A percentile compares a stretch with the other conserved stretches of the same genome.
These are phyloP conservation scores for Actinopyga echinites DNA, from an alignment of 53 echinoderm and acorn worm genomes.

Conservation along the genomic window DNA sequence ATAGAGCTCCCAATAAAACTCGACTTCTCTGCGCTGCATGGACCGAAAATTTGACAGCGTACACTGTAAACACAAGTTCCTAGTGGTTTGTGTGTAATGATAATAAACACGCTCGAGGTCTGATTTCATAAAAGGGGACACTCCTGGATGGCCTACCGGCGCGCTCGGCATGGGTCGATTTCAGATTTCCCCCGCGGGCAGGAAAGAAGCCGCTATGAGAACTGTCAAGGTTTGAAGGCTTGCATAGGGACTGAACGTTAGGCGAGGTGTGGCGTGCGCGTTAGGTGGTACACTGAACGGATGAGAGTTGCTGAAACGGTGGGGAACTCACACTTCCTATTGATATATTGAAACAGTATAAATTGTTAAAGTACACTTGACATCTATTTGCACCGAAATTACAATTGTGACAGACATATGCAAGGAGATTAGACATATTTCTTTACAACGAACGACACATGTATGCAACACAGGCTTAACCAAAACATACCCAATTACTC, in stretches of 20 bases:
- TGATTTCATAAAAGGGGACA: slow-evolving; percentile 41
- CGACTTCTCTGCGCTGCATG: background rate
- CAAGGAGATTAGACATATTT: too few relatives aligned
- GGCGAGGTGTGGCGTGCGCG: background rate
- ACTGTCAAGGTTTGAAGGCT: slow-evolving; percentile 19
- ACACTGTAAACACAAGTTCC: slow-evolving; percentile 38
- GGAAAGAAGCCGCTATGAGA: slow-evolving; percentile 27
- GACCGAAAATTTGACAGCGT: background rate
- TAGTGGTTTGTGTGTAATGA: slow-evolving; percentile 38
- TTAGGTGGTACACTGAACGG: slow-evolving; percentile 18
- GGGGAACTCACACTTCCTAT: slow-evolving; percentile 39
- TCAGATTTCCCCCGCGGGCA: slow-evolving; percentile 39
- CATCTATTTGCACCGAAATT: too few relatives aligned
- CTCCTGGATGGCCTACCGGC: slow-evolving; percentile 45
- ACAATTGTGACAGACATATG: too few relatives aligned
- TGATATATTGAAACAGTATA: slow-evolving; percentile 26
- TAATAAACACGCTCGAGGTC: slow-evolving; percentile 40
- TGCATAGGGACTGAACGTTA: slow-evolving; percentile 29
- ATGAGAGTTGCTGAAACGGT: slow-evolving; percentile 9
- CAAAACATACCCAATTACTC: too few relatives aligned
- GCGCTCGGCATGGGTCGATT: slow-evolving; percentile 45
- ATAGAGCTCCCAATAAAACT: slow-evolving; percentile 14
- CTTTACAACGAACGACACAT: too few relatives aligned
- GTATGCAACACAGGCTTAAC: too few relatives aligned
- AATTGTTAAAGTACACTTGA: background rate